Base-by-base conservation (phyloP, 2,888 invertebrate species). In the Mythimna ferrago region DNA sequence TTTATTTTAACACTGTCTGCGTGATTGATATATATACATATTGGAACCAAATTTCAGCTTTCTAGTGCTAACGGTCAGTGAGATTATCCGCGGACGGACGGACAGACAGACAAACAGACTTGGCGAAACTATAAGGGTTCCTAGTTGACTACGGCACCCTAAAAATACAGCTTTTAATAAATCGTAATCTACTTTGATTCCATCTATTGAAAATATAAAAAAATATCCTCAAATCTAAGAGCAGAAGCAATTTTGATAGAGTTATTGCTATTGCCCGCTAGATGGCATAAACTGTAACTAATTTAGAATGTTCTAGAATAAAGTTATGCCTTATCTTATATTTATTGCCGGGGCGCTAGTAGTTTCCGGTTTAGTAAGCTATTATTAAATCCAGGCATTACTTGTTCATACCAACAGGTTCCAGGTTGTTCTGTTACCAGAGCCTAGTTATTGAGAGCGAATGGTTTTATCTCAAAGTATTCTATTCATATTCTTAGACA, bases 231-330 rank as follows among this genome's bases (percentile, higher is more conserved):
- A 6, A 6, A 48, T 48, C 21, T 60, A 19, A n/a, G 3, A 11
- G n/a, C 2, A 6, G 3, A 60, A 51, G 26, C 48, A 1, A n/a
- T n/a, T 10, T 56, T 56, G n/a, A 57, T 21, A 44, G 6, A 54
- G 54, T 19, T 65, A 60, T 0, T 11, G 66, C 75, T 80, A 80
- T 64, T 75, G 38, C 56, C 64, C 75, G 60, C 16, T 53, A 80
- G 76, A 66, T 80, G 76, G 68, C 68, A 6, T 48, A 32, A 38
- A 7, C 19, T 44, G 58, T 16, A 5, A 60, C n/a, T 32, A 14
- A 6, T 4, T 10, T 11, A 56, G 78, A 78, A 73, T 53, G 19
- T 78, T 78, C 78, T 79, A 10, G 77, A 78, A 67, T n/a, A 48
- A 64, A n/a, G 38, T 21, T 19, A 48, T 10, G 14, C 7, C 14